Base-by-base conservation (phyloP, 2,113 vertebrate species). In the Alectura lathami region DNA sequence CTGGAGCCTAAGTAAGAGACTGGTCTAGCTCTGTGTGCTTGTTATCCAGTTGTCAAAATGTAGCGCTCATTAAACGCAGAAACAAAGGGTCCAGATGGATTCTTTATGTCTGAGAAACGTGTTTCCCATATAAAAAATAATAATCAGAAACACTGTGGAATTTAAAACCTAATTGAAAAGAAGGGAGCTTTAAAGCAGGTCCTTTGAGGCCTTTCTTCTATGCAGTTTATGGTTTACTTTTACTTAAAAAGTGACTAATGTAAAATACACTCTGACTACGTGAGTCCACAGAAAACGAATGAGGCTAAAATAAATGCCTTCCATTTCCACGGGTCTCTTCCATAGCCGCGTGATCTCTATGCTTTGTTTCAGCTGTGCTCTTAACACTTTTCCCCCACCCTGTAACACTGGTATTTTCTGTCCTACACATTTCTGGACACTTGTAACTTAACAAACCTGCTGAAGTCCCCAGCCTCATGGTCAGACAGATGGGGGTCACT, bases 91-190 rank as follows among this genome's bases (percentile, higher is more conserved):
- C 54, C 78, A 50, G 84, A 94, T 92, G 84, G 78, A 94, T 96
- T 96, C 93, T 87, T 97, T 97, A 96, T 96, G 82, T 89, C 53
- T 69, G 81, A 89, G 42, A 95, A 94, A 79, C 82, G 80, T 82
- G 86, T 85, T 94, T 83, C 40, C 43, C 74, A 36, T 73, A 56
- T 86, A 57, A 86, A 86, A 91, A 82, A 66, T 93, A 89, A 69
- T 68, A 92, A 91, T 69, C 48, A 89, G 22, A 82, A 76, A 36
- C 3, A 4, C 20, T 69, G n/a, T 27, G 57, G 81, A 87, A 83
- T 85, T 94, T 73, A 82, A 94, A 92, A 64, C 9, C 16, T 68
- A 40, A 17, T 8, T 88, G 29, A 64, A 87, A 72, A 84, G 60
- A 72, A 85, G 9, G 2, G 14, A 84, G 72, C 3, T 48, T 45